A percentile compares a stretch with the other conserved stretches of the same genome.
Evolutionary conservation across 2,113 vertebrate species (phyloP).

Genomic region (Sinocyclocheilus anshuiensis): DNA sequence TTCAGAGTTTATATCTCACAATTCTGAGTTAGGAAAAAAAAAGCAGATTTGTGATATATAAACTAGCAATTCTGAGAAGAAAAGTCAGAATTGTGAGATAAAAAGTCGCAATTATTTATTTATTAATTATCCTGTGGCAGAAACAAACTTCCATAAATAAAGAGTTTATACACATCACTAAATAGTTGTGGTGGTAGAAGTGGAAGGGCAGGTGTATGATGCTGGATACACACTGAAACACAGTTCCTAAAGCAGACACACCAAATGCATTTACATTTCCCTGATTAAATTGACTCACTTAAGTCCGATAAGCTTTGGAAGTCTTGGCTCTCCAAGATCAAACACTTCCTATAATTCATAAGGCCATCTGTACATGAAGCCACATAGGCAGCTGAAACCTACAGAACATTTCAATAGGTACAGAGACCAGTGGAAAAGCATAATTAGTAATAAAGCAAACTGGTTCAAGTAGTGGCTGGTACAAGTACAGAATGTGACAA

Average conservation of each 20-base stretch:
- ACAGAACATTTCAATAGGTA: constrained; percentile 25
- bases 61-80: too few relatives aligned
- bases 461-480: not conserved
- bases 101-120: too few relatives aligned
- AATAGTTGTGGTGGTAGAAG: not conserved
- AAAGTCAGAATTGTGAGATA: too few relatives aligned
- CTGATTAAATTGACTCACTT: constrained; percentile 69
- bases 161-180: not conserved
- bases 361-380: constrained; percentile 37
- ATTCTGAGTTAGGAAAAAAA: too few relatives aligned
- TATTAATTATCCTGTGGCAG: too few relatives aligned
- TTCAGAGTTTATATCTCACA: too few relatives aligned
- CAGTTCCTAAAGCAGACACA: constrained; percentile 59
- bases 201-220: constrained; percentile 34
- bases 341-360: constrained; percentile 60
- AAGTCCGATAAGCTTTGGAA: constrained; percentile 66
- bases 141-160: too few relatives aligned
- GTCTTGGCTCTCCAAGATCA: constrained; percentile 59
- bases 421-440: constrained; percentile 13
- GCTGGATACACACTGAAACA: constrained; percentile 48
- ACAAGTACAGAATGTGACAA: constrained; percentile 11
- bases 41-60: too few relatives aligned
- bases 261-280: constrained; percentile 73
- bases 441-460: constrained; percentile 13
- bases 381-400: constrained; percentile 23